phyloP scores from a whole-genome alignment of 2,888 invertebrate genomes.

The Bruchidius siliquastri region DNA sequence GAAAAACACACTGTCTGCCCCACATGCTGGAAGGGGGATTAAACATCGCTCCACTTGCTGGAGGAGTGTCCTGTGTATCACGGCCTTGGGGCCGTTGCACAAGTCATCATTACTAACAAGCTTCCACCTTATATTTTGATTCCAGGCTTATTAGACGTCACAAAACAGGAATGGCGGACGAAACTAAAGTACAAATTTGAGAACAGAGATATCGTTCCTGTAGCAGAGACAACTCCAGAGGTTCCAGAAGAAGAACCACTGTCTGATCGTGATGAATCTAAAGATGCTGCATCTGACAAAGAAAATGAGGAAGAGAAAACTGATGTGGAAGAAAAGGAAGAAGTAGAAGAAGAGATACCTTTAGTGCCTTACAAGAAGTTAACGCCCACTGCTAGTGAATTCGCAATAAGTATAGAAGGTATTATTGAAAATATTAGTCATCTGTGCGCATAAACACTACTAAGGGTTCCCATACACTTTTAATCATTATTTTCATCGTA shows the following conservation, averaged over 20 bases:
- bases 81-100: too few relatives aligned
- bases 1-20: too few relatives aligned
- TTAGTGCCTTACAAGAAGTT: constrained; percentile 37
- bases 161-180: constrained; percentile 36
- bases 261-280: constrained; percentile 17
- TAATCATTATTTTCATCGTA: too few relatives aligned
- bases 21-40: too few relatives aligned
- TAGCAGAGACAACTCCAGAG: constrained; percentile 8
- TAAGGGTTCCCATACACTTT: too few relatives aligned
- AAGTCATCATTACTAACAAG: neutral
- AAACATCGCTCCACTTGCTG: too few relatives aligned
- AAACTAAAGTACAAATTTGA: constrained; percentile 39
- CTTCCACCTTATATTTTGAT: too few relatives aligned
- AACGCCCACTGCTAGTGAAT: constrained; percentile 35
- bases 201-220: constrained; percentile 26
- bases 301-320: neutral
- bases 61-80: too few relatives aligned
- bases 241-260: constrained; percentile 15
- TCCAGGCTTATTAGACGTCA: constrained; percentile 11
- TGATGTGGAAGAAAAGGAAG: neutral
- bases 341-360: constrained; percentile 33
- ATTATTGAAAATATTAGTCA: constrained; percentile 17
- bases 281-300: constrained; percentile 9
- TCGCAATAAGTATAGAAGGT: constrained; percentile 23
- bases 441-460: too few relatives aligned